phyloP scores from a whole-genome alignment of 53 echinoderm and acorn worm species.

The Paelopatides confundens region DNA sequence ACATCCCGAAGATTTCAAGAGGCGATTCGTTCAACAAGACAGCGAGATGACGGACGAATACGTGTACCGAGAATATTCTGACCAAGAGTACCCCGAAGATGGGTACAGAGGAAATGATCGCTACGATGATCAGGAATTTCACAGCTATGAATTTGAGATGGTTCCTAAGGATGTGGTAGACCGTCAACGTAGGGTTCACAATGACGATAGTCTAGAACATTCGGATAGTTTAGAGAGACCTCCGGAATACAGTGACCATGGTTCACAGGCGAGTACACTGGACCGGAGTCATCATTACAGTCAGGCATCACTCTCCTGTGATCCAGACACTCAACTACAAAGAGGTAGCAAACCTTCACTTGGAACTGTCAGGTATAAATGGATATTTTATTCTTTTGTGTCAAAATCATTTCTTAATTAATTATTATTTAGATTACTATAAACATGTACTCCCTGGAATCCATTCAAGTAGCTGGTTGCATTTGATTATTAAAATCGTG shows the following conservation, averaged over 20 bases:
- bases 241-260: conserved; percentile 78
- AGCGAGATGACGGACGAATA: conserved; percentile 54
- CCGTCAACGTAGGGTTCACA: conserved; percentile 6
- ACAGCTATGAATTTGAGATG: conserved; percentile 20
- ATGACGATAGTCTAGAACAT: conserved; percentile 68
- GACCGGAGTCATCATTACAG: conserved; percentile 29
- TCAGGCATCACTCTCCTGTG: conserved; percentile 46
- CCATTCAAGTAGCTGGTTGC: no score
- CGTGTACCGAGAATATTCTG: conserved; percentile 65
- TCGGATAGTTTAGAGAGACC: conserved; percentile 38
- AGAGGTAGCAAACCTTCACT: conserved; percentile 83
- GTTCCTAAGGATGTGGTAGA: conserved; percentile 18
- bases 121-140: conserved; percentile 44
- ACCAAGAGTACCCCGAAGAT: conserved; percentile 57
- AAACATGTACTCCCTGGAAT: no score
- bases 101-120: conserved; percentile 24
- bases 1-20: conserved; percentile 15
- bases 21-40: conserved; percentile 31
- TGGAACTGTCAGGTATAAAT: conserved; percentile 84
- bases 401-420: no score
- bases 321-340: conserved; percentile 52
- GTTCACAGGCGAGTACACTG: conserved; percentile 78
- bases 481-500: no score
- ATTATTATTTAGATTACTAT: no score
- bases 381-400: no score